phyloP scores from a whole-genome alignment of 2,113 vertebrate species.

The Anas platyrhynchos region DNA sequence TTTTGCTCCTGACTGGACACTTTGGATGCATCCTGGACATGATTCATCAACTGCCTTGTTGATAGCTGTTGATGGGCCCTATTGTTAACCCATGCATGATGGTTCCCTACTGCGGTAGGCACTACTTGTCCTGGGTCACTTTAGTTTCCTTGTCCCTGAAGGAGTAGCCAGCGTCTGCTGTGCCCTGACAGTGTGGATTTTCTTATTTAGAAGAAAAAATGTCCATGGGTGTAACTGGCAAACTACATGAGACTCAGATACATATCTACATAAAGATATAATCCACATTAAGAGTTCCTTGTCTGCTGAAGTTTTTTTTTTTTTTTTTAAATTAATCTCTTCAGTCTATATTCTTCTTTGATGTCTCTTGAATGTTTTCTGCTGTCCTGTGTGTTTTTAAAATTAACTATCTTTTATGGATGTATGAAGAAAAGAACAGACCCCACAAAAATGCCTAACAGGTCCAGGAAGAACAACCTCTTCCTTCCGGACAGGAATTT shows the following conservation, averaged over 20 bases:
- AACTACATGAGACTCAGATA: neutral
- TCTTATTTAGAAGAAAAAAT: neutral
- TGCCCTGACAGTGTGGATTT: neutral
- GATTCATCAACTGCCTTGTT: neutral
- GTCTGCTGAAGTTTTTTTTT: neutral
- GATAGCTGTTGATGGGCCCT: neutral
- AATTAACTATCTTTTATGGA: neutral
- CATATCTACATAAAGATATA: neutral
- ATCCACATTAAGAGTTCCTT: neutral
- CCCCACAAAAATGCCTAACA: neutral
- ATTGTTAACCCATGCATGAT: neutral
- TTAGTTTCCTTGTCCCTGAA: neutral
- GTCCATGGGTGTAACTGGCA: rapidly evolving
- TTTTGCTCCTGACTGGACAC: neutral
- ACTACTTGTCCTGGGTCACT: neutral
- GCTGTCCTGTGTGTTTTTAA: neutral
- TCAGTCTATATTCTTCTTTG: neutral
- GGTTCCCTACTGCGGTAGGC: neutral
- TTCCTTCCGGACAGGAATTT: neutral
- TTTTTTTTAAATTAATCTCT: neutral
- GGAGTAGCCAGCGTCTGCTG: neutral
- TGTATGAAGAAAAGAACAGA: neutral
- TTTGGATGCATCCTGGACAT: neutral
- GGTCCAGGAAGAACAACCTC: neutral
- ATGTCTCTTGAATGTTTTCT: neutral